Percentiles rank a stretch among this genome's conserved stretches.
phyloP scores from a whole-genome alignment of 30 jellyfish, hydroid and myxozoan genomes.

The Hydractinia symbiolongicarpus region DNA sequence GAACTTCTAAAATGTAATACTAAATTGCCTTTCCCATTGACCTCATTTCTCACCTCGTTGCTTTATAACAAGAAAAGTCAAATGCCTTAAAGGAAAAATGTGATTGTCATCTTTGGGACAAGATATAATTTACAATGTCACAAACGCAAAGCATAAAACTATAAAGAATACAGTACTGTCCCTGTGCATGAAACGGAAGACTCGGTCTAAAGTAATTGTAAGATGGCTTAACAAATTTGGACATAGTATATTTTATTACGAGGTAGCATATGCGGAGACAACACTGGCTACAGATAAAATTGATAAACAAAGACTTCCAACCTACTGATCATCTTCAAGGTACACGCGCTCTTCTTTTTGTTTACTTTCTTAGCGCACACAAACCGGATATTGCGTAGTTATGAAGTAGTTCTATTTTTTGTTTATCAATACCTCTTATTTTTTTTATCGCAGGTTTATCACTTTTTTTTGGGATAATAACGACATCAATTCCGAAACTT shows the following conservation, averaged over 20 bases:
- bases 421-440: not conserved
- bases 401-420: not conserved
- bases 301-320: not conserved
- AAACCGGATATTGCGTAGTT: conserved; percentile 3
- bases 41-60: no score
- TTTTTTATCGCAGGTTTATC: not conserved
- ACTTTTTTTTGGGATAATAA: conserved; percentile 3
- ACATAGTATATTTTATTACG: not conserved
- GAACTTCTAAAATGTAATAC: no score
- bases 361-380: not conserved
- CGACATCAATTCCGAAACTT: conserved; percentile 35
- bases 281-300: not conserved
- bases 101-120: not conserved
- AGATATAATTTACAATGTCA: not conserved
- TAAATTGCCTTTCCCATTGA: no score
- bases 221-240: not conserved
- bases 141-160: not conserved
- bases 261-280: not conserved
- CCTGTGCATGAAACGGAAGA: not conserved
- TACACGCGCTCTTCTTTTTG: not conserved
- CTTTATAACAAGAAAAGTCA: no score
- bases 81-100: not conserved
- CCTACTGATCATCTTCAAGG: not conserved
- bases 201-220: not conserved
- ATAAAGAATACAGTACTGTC: not conserved